These are phyloP conservation scores for Theristus sp. DNA, from an alignment of 2,888 invertebrate species.

Conservation along the genomic window DNA sequence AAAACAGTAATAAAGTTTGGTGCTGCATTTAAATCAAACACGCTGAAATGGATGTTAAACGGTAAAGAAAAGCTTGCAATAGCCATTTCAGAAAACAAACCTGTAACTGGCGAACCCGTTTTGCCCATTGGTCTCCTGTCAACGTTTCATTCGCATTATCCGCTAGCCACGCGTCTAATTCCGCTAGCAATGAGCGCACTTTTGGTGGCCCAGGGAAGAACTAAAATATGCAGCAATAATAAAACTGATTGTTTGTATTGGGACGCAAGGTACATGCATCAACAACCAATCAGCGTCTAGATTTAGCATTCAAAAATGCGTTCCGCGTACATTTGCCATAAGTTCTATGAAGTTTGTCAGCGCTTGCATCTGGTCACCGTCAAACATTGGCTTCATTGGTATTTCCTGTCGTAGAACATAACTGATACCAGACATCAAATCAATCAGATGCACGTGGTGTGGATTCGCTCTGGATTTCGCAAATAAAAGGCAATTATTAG, in stretches of 20 bases:
- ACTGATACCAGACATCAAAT: constrained; percentile 66
- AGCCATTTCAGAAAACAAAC: no score
- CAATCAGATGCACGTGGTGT: constrained; percentile 51
- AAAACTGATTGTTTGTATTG: no score
- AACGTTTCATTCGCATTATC: constrained; percentile 19
- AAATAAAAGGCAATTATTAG: no score
- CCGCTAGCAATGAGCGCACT: constrained; percentile 45
- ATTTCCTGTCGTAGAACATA: constrained; percentile 66
- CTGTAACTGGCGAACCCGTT: constrained; percentile 28
- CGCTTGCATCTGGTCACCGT: constrained; percentile 51
- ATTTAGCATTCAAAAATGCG: no score
- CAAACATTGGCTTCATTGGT: constrained; percentile 47
- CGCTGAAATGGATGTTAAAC: no score
- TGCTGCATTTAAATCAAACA: no score
- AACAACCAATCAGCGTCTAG: no score
- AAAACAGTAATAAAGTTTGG: no score
- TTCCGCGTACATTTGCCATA: constrained; percentile 41
- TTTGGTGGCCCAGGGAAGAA: constrained; percentile 59
- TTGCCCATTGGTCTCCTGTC: constrained; percentile 31
- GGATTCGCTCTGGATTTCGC: background rate
- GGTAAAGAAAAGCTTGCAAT: constrained; percentile 2
- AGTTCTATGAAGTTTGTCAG: constrained; percentile 53
- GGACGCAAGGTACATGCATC: no score
- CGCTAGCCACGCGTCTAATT: constrained; percentile 42
- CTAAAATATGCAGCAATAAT: no score